These are phyloP conservation scores for Phymastichus coffea DNA, from an alignment of 1,140 invertebrate genomes.

Conservation along the genomic window DNA sequence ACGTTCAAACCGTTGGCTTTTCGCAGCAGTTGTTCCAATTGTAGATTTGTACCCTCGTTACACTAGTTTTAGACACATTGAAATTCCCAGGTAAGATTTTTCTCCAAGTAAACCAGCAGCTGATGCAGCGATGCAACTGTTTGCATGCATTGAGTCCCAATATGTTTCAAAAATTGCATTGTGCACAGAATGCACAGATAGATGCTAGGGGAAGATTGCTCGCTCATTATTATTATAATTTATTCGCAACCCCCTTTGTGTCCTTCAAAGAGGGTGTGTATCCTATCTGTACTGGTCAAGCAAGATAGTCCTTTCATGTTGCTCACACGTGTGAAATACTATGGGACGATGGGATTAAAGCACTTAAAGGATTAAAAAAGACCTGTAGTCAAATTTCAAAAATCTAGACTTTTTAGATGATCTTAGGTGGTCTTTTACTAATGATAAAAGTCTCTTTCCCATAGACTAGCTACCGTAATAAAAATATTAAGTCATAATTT, in stretches of 20 bases:
- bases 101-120: conserved; percentile 10
- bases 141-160: conserved; percentile 13
- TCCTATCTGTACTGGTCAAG: conserved; percentile 40
- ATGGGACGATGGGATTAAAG: conserved; percentile 28
- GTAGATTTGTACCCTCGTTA: conserved; percentile 95
- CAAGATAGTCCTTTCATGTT: conserved; percentile 29
- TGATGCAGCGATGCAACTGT: conserved; percentile 11
- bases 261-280: conserved; percentile 32
- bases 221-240: conserved; percentile 38
- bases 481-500: too few species aligned
- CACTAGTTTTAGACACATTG: conserved; percentile 90
- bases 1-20: conserved; percentile 92
- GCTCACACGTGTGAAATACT: conserved; percentile 28
- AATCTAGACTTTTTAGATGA: conserved; percentile 19
- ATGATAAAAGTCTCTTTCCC: neutral
- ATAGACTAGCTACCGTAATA: too few species aligned
- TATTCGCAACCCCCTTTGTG: conserved; percentile 32
- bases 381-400: conserved; percentile 28
- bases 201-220: conserved; percentile 32
- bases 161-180: conserved; percentile 41
- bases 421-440: neutral
- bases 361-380: conserved; percentile 29
- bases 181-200: conserved; percentile 30
- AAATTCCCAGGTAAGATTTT: conserved; percentile 85
- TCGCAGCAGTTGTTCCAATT: conserved; percentile 89